These are phyloP conservation scores for Phortica magna DNA, from an alignment of 2,888 invertebrate genomes.

Conservation along the genomic window DNA sequence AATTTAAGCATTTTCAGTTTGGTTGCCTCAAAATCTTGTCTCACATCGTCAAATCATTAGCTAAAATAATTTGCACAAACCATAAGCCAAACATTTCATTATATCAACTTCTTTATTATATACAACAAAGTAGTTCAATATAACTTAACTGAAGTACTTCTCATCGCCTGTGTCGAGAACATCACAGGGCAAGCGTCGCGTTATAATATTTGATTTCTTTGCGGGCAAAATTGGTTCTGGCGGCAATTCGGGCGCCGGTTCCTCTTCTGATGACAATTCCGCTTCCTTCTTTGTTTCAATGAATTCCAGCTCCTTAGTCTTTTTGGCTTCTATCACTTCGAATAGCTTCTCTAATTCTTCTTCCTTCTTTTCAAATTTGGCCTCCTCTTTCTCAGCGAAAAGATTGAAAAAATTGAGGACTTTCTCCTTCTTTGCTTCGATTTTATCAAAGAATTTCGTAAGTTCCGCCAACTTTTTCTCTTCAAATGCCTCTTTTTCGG, in stretches of 20 bases:
- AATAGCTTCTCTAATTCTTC: not conserved
- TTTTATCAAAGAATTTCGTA: not conserved
- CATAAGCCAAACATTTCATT: too few species aligned
- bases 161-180: not conserved
- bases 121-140: not conserved
- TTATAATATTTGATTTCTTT: not conserved
- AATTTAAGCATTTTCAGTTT: too few species aligned
- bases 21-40: too few species aligned
- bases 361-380: constrained; percentile 10
- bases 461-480: constrained; percentile 18
- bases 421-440: not conserved
- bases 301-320: not conserved
- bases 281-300: not conserved
- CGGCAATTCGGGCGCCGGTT: too few species aligned
- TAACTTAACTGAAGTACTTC: not conserved
- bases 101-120: not conserved
- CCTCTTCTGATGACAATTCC: not conserved
- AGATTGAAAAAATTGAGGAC: constrained; percentile 7
- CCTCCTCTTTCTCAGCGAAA: constrained; percentile 21
- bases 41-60: too few species aligned
- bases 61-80: too few species aligned
- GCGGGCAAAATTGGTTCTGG: not conserved
- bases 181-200: not conserved
- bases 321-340: not conserved
- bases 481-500: not conserved